Conservation (phyloP, 2,797 vertebrate genomes). For the Coendou prehensilis region DNA sequence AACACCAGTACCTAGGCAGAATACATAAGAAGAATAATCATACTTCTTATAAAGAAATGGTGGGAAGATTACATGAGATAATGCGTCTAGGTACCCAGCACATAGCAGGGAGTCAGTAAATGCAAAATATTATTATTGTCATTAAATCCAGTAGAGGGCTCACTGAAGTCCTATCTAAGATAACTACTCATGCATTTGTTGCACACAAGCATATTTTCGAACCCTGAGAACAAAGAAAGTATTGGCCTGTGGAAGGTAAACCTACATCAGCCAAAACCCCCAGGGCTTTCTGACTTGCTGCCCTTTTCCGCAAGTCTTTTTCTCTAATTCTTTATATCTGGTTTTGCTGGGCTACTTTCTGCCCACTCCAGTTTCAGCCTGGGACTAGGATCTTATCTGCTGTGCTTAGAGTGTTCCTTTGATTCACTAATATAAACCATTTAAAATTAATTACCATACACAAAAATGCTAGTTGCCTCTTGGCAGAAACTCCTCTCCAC, state of each 20-base stretch:
- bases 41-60: neutral
- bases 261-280: neutral
- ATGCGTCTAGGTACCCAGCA: neutral
- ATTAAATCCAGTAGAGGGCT: neutral
- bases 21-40: neutral
- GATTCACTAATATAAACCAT: conserved; percentile 61
- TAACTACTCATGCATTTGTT: neutral
- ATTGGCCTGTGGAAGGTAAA: neutral
- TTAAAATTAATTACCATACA: conserved; percentile 72
- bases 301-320: neutral
- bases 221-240: neutral
- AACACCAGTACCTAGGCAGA: neutral
- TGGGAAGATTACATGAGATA: neutral
- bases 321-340: conserved; percentile 43
- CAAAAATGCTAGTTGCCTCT: neutral
- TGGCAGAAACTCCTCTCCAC: conserved; percentile 26
- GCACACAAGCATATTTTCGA: conserved; percentile 10
- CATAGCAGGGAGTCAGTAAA: neutral
- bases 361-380: conserved; percentile 56
- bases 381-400: conserved; percentile 62
- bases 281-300: neutral
- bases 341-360: conserved; percentile 53
- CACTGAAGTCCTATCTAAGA: neutral
- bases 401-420: conserved; percentile 43
- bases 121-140: neutral